Conservation (phyloP, 2,888 invertebrate species). For the Drosophila pullipes region DNA sequence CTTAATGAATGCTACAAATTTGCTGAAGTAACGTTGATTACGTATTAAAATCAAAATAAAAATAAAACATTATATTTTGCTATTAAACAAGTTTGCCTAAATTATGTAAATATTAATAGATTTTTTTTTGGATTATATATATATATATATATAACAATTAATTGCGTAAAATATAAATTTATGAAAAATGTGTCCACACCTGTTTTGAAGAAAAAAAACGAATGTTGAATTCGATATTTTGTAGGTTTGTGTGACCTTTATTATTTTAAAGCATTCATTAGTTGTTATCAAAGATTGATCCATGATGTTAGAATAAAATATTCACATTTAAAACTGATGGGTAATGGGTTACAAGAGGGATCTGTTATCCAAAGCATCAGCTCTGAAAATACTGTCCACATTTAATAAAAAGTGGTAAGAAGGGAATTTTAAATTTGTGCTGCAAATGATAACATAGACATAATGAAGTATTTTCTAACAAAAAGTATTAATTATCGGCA, state of each 20-base stretch:
- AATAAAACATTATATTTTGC: slow-evolving; percentile 19
- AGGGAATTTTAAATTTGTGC: background rate
- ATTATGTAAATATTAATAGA: slow-evolving; percentile 41
- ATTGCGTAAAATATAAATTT: slow-evolving; percentile 2
- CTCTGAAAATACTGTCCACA: background rate
- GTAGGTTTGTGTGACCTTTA: background rate
- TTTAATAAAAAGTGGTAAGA: background rate
- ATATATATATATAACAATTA: slow-evolving; percentile 1
- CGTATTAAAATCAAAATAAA: slow-evolving; percentile 38
- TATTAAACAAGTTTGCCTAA: slow-evolving; percentile 47
- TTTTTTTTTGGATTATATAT: slow-evolving; percentile 12
- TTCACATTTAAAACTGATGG: background rate
- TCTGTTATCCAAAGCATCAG: background rate
- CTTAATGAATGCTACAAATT: slow-evolving; percentile 54
- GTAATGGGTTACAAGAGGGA: background rate
- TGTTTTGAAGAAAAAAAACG: slow-evolving; percentile 4
- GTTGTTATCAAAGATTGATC: background rate
- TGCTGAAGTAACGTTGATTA: slow-evolving; percentile 44
- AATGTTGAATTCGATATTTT: background rate
- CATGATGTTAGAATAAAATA: background rate
- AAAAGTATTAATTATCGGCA: background rate
- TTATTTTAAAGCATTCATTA: background rate
- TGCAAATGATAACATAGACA: too few species aligned
- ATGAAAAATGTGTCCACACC: slow-evolving; percentile 2
- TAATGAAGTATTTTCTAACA: too few species aligned